phyloP scores from a whole-genome alignment of 2,797 vertebrate genomes.

The Crypturellus tataupa region DNA sequence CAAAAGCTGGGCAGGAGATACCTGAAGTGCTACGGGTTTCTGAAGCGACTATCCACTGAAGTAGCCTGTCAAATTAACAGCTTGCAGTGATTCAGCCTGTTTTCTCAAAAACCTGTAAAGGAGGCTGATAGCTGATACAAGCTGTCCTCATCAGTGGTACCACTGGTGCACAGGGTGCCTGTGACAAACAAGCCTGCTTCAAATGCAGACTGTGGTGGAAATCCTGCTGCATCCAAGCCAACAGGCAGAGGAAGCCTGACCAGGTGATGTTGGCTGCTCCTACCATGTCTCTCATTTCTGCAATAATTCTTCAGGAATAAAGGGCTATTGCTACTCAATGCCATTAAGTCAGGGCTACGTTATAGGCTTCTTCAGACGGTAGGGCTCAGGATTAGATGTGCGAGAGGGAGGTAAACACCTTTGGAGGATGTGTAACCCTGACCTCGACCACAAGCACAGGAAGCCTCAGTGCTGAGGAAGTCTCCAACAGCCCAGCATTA shows the following conservation, averaged over 20 bases:
- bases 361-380: not conserved
- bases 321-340: not conserved
- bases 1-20: not conserved
- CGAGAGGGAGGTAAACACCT: not conserved
- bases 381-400: not conserved
- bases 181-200: not conserved
- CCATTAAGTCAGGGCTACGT: not conserved
- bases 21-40: not conserved
- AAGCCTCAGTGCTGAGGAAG: not conserved
- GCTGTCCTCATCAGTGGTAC: not conserved
- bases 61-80: not conserved
- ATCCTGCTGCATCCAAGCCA: not conserved
- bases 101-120: not conserved
- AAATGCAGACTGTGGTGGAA: not conserved
- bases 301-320: not conserved
- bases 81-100: not conserved
- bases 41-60: not conserved
- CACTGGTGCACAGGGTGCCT: not conserved
- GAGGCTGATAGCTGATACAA: too few species aligned
- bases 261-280: not conserved
- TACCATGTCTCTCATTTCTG: not conserved
- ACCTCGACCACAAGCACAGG: not conserved
- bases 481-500: not conserved
- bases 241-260: not conserved
- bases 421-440: not conserved